These are phyloP conservation scores for Cuniculus paca DNA, from an alignment of 2,797 vertebrate species.

Conservation along the genomic window DNA sequence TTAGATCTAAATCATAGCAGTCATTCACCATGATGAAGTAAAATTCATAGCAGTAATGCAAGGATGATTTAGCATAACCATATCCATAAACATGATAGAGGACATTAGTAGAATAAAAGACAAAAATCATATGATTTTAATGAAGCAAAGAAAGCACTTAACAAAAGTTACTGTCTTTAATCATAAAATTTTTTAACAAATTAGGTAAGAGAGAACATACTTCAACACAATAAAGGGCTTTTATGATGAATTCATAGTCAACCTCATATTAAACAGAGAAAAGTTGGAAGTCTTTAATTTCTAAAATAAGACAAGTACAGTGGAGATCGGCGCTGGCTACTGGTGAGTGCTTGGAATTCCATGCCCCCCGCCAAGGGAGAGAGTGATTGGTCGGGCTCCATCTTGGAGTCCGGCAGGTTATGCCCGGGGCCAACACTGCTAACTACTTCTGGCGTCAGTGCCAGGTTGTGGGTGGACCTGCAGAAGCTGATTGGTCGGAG, in stretches of 20 bases:
- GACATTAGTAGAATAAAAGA: not conserved
- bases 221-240: not conserved
- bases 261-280: not conserved
- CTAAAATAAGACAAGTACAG: no score
- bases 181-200: not conserved
- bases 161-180: not conserved
- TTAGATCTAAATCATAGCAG: not conserved
- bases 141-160: not conserved
- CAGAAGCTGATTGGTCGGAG: no score
- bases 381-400: no score
- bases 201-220: not conserved
- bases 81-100: not conserved
- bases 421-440: no score
- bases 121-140: not conserved
- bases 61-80: not conserved
- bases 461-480: no score
- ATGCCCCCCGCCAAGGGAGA: no score
- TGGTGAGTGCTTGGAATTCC: no score
- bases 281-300: not conserved
- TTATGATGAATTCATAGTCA: not conserved
- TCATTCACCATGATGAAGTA: not conserved
- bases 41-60: not conserved
- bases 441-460: no score
- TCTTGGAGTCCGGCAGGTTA: no score
- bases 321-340: no score